Conservation (phyloP, 2,888 invertebrate genomes). For the Anarsia innoxiella region DNA sequence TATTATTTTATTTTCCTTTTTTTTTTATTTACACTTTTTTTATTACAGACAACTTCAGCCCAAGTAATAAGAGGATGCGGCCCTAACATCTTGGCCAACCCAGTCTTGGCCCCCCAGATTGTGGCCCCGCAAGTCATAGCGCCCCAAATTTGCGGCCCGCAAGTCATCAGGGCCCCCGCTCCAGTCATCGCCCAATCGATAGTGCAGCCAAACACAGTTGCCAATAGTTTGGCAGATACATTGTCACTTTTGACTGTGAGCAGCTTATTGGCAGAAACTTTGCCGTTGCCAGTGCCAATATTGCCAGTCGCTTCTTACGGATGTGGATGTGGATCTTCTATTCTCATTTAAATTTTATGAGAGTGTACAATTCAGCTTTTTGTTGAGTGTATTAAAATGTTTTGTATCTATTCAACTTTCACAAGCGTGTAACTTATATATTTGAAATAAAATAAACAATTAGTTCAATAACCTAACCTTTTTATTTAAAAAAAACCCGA, state of each 20-base stretch:
- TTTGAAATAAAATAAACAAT: too few relatives aligned
- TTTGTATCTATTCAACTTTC: too few relatives aligned
- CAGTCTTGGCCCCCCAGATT: background rate
- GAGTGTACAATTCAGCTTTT: too few relatives aligned
- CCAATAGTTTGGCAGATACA: slow-evolving; percentile 49
- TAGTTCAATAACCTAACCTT: too few relatives aligned
- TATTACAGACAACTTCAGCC: slow-evolving; percentile 34
- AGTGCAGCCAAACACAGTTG: slow-evolving; percentile 24
- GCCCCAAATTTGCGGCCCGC: slow-evolving; percentile 9
- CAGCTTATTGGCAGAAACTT: slow-evolving; percentile 43
- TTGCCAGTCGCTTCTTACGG: slow-evolving; percentile 11
- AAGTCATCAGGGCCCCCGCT: slow-evolving; percentile 18
- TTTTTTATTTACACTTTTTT: too few relatives aligned
- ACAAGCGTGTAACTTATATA: too few relatives aligned
- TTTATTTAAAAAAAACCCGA: too few relatives aligned
- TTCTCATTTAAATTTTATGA: slow-evolving; percentile 1
- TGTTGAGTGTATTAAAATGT: too few relatives aligned
- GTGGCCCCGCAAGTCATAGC: slow-evolving; percentile 1
- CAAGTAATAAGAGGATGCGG: slow-evolving; percentile 20
- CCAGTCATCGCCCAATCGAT: slow-evolving; percentile 27
- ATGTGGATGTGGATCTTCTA: slow-evolving; percentile 8
- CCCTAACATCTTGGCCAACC: slow-evolving; percentile 1
- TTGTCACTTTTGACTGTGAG: slow-evolving; percentile 54
- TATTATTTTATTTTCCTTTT: too few relatives aligned
- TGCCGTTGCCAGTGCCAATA: slow-evolving; percentile 30